A percentile compares a stretch with the other conserved stretches of the same genome.
Evolutionary conservation across 2,113 vertebrate genomes (phyloP).

Genomic region (Calyptommatus sinebrachiatus): DNA sequence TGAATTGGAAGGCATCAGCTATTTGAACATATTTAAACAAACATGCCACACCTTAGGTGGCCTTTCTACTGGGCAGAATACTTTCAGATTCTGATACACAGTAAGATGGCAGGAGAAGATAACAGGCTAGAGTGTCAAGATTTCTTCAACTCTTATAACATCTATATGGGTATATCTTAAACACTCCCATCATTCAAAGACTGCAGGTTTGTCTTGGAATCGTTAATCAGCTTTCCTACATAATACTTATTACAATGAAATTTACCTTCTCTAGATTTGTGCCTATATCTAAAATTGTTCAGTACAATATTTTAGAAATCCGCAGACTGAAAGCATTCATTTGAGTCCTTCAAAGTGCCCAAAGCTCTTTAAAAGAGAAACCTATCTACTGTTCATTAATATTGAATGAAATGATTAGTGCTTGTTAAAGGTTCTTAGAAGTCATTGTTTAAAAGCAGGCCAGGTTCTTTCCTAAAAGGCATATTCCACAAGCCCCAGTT

Average conservation of each 20-base stretch:
- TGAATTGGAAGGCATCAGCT: neutral
- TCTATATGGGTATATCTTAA: constrained; percentile 1
- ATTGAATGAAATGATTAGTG: accelerated
- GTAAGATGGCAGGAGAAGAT: neutral
- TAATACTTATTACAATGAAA: neutral
- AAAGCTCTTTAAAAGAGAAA: accelerated
- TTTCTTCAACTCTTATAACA: neutral
- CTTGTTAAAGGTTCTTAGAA: accelerated
- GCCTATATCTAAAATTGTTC: constrained; percentile 10
- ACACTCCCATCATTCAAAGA: neutral
- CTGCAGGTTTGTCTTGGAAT: neutral
- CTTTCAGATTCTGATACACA: neutral
- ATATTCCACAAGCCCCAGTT: neutral
- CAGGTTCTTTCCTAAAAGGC: neutral
- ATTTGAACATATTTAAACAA: neutral
- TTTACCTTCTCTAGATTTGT: constrained; percentile 22
- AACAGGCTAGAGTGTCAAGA: neutral
- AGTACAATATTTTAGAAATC: neutral
- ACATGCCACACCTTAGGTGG: neutral
- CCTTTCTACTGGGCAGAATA: neutral
- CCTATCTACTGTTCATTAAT: accelerated
- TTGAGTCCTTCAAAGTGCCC: constrained; percentile 4
- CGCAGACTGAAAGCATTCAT: constrained; percentile 10
- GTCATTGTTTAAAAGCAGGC: neutral
- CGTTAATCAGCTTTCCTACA: neutral